phyloP scores from a whole-genome alignment of 2,888 invertebrate species.

The Xanthorhoe spadicearia region DNA sequence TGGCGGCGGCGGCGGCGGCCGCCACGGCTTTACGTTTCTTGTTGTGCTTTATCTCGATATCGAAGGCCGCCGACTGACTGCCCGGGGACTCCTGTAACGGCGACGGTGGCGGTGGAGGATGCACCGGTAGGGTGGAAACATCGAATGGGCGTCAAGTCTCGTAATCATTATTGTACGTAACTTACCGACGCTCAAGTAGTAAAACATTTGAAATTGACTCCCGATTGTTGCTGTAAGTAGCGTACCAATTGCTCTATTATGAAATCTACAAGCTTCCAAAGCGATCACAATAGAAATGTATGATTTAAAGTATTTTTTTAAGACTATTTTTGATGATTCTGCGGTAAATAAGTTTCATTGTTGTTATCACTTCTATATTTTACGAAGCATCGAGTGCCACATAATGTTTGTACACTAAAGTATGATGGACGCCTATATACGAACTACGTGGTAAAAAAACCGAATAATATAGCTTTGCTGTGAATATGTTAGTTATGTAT shows the following conservation, averaged over 20 bases:
- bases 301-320: not conserved
- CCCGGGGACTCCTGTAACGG: constrained; percentile 25
- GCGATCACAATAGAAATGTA: not conserved
- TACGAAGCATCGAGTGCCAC: not conserved
- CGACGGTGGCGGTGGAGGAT: constrained; percentile 13
- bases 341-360: not conserved
- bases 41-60: constrained; percentile 21
- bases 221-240: constrained; percentile 11
- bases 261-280: constrained; percentile 1
- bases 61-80: constrained; percentile 10
- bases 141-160: not conserved
- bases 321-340: not conserved
- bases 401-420: not conserved
- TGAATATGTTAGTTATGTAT: not conserved
- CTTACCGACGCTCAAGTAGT: constrained; percentile 15
- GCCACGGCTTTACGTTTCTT: constrained; percentile 22
- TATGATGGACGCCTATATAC: not conserved
- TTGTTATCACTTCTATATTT: not conserved
- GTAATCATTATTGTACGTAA: not conserved
- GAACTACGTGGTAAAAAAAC: not conserved
- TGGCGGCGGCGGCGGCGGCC: constrained; percentile 14
- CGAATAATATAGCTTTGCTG: not conserved
- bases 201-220: constrained; percentile 3
- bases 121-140: constrained; percentile 6
- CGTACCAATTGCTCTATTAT: not conserved